phyloP scores from a whole-genome alignment of 2,113 vertebrate species.

The Oncorhynchus gorbuscha region DNA sequence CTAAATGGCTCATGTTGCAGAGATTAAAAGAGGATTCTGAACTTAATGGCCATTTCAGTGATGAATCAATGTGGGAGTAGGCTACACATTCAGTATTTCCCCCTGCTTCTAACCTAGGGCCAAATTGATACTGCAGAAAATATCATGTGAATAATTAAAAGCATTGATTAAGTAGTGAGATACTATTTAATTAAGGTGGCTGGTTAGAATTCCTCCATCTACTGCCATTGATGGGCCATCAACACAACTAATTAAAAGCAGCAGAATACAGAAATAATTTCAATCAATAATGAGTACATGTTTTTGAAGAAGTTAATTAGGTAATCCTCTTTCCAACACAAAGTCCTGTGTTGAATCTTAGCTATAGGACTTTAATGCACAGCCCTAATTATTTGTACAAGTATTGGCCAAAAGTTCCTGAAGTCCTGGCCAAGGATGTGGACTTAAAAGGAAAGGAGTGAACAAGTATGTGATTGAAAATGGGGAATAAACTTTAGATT shows the following conservation, averaged over 20 bases:
- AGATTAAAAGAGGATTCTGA: conserved; percentile 72
- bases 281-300: conserved; percentile 72
- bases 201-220: conserved; percentile 73
- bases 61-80: conserved; percentile 59
- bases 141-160: conserved; percentile 79
- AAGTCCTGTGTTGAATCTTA: conserved; percentile 46
- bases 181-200: conserved; percentile 81
- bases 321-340: conserved; percentile 57
- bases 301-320: conserved; percentile 77
- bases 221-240: conserved; percentile 74
- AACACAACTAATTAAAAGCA: conserved; percentile 77
- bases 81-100: conserved; percentile 61
- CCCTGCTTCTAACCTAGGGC: conserved; percentile 41
- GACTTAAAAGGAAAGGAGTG: background rate
- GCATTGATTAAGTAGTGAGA: conserved; percentile 79
- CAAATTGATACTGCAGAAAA: conserved; percentile 73
- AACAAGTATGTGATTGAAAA: conserved; percentile 33
- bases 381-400: conserved; percentile 46
- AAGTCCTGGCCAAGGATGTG: conserved; percentile 37
- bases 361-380: conserved; percentile 27
- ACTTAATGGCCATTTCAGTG: conserved; percentile 60
- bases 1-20: conserved; percentile 55
- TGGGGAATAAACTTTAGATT: background rate
- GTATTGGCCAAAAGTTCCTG: conserved; percentile 54
- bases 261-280: conserved; percentile 72